Base-by-base conservation (phyloP, 2,797 vertebrate genomes). In the Coreius guichenoti region DNA sequence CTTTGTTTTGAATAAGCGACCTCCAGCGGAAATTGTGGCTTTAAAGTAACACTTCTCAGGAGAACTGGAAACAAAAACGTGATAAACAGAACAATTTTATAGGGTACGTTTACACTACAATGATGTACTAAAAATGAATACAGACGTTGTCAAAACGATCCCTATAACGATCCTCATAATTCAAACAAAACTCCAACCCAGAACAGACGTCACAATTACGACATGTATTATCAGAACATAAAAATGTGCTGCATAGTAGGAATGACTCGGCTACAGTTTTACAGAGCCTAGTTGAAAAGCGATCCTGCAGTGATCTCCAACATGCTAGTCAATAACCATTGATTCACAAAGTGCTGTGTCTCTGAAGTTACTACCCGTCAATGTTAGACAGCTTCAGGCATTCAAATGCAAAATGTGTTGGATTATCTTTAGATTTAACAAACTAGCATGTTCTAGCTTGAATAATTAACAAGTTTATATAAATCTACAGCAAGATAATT, bases 351-450 rank as follows among this genome's bases (percentile, higher is more conserved):
- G 58, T 4, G 26, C 23, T 26, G 70, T 69, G 29, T 79, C 39
- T 47, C 58, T 79, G 26, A 65, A 78, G 33, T 61, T n/a, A 9
- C 63, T 9, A 16, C 51, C 31, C 3, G 4, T 39, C 14, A 43
- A 61, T 77, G 33, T 26, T 58, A 58, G 54, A 78, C 33, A 61
- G 75, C 75, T 43, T 43, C 54, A 11, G 54, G 4, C 23, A 77
- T n/a, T 61, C 26, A 80, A 47, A 80, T 31, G 78, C 78, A 51
- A 67, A 80, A 80, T 49, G 19, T 81, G 63, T 69, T 81, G 8
- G 47, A 54, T 81, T 81, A 54, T 26, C 78, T 23, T 51, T 49
- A 49, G 61, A 49, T 67, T 67, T 79, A 79, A 79, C 39, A 54
- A 75, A 26, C 1, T 14, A 51, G 33, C 3, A 23, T 31, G 43